Evolutionary conservation across 2,888 invertebrate genomes (phyloP).

Genomic region (Aporophyla lueneburgensis): DNA sequence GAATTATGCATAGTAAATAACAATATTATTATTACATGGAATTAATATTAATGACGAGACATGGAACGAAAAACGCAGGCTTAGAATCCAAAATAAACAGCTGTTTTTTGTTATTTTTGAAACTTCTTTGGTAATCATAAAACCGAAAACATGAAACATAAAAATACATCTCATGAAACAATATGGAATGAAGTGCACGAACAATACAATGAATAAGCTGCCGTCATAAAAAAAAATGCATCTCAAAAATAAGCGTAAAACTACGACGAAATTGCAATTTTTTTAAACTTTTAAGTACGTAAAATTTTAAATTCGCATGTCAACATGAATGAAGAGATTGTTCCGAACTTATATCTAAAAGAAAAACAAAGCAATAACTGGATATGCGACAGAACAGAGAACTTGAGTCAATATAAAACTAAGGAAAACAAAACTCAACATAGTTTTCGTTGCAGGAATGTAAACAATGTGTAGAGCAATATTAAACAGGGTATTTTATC

Average conservation of each 20-base stretch:
- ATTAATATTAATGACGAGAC: conserved; percentile 84
- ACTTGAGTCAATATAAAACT: conserved; percentile 83
- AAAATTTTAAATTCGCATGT: conserved; percentile 84
- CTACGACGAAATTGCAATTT: conserved; percentile 81
- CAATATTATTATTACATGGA: conserved; percentile 80
- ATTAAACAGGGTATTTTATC: conserved; percentile 84
- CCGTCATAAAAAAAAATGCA: conserved; percentile 87
- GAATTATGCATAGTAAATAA: conserved; percentile 88
- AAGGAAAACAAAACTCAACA: conserved; percentile 89
- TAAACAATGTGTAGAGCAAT: conserved; percentile 88
- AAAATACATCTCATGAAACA: conserved; percentile 79
- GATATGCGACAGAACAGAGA: conserved; percentile 82
- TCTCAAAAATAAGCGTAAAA: conserved; percentile 87
- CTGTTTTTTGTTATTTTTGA: conserved; percentile 76
- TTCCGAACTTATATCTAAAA: conserved; percentile 82
- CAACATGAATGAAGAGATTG: conserved; percentile 82
- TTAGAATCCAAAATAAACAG: conserved; percentile 75
- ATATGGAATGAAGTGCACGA: conserved; percentile 85
- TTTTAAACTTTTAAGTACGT: conserved; percentile 86
- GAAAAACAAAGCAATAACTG: conserved; percentile 84
- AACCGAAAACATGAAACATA: conserved; percentile 81
- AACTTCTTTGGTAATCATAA: conserved; percentile 88
- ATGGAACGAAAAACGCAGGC: conserved; percentile 77
- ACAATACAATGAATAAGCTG: conserved; percentile 87
- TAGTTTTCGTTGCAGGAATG: conserved; percentile 89